A percentile compares a stretch with the other conserved stretches of the same genome.
Conservation (phyloP, 2,888 invertebrate genomes). For the Trissolcus japonicus region DNA sequence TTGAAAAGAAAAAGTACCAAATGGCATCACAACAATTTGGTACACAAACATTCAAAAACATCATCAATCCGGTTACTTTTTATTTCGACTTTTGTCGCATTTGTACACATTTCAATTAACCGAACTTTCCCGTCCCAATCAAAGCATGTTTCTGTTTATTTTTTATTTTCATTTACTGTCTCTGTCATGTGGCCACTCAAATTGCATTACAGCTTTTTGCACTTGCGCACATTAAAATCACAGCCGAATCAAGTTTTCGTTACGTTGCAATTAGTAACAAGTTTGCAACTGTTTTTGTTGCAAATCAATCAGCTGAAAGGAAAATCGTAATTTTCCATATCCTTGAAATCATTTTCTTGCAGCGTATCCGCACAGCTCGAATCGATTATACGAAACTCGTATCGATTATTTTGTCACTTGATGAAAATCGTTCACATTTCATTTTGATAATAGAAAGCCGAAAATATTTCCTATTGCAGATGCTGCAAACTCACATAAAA, state of each 20-base stretch:
- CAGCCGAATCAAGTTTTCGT: conserved; percentile 17
- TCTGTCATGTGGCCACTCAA: conserved; percentile 36
- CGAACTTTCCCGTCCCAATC: conserved; percentile 11
- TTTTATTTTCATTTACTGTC: conserved; percentile 27
- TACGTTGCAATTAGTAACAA: too few relatives aligned
- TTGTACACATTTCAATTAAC: conserved; percentile 34
- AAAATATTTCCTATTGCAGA: too few relatives aligned
- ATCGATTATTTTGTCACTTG: too few relatives aligned
- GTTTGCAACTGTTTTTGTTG: too few relatives aligned
- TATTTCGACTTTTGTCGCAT: conserved; percentile 42
- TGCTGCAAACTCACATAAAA: too few relatives aligned
- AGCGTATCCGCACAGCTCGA: too few relatives aligned
- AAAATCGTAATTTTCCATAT: too few relatives aligned
- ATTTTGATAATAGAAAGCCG: too few relatives aligned
- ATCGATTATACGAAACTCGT: too few relatives aligned
- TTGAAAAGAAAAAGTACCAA: conserved; percentile 11
- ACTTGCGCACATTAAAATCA: conserved; percentile 14
- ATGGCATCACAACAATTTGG: background rate
- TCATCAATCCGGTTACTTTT: conserved; percentile 50
- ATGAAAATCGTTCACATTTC: too few relatives aligned
- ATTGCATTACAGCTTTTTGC: conserved; percentile 26
- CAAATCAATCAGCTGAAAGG: background rate
- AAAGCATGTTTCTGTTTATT: conserved; percentile 52
- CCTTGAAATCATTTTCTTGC: too few relatives aligned
- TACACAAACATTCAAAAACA: conserved; percentile 17